These are phyloP conservation scores for Aproaerema taeniolella DNA, from an alignment of 2,888 invertebrate species.

Conservation along the genomic window DNA sequence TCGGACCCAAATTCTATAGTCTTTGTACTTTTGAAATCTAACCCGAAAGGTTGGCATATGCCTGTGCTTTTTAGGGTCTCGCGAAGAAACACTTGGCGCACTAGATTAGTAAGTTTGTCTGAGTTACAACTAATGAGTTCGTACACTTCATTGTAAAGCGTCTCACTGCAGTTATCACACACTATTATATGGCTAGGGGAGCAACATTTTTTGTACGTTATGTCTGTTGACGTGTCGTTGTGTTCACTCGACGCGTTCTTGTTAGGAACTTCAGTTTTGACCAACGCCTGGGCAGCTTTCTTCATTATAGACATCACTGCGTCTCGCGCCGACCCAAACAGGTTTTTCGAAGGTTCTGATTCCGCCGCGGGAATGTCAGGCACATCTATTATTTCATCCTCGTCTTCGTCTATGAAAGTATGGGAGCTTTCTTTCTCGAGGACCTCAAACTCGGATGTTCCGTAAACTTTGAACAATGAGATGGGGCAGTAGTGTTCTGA, in stretches of 20 bases:
- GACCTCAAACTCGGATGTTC: conserved; percentile 94
- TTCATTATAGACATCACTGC: conserved; percentile 95
- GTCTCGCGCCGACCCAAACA: conserved; percentile 92
- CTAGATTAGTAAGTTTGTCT: conserved; percentile 76
- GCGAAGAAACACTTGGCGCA: conserved; percentile 78
- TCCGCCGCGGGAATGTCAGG: conserved; percentile 64
- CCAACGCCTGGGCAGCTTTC: conserved; percentile 91
- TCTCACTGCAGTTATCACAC: conserved; percentile 85
- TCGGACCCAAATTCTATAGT: conserved; percentile 66
- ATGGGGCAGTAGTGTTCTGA: conserved; percentile 98
- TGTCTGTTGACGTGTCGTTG: conserved; percentile 60
- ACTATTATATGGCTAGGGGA: conserved; percentile 85
- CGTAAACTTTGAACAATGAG: conserved; percentile 95
- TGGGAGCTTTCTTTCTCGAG: conserved; percentile 88
- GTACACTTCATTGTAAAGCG: conserved; percentile 83
- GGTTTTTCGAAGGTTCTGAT: conserved; percentile 79
- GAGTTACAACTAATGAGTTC: conserved; percentile 85
- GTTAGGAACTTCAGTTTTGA: conserved; percentile 82
- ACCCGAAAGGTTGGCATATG: conserved; percentile 79
- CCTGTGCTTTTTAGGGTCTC: conserved; percentile 79
- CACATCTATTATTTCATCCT: conserved; percentile 80
- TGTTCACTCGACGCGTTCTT: conserved; percentile 70
- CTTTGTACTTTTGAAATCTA: conserved; percentile 79
- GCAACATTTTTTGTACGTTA: conserved; percentile 77
- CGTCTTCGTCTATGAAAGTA: conserved; percentile 81